phyloP scores from a whole-genome alignment of 2,797 vertebrate genomes.

The Etheostoma nigrum region DNA sequence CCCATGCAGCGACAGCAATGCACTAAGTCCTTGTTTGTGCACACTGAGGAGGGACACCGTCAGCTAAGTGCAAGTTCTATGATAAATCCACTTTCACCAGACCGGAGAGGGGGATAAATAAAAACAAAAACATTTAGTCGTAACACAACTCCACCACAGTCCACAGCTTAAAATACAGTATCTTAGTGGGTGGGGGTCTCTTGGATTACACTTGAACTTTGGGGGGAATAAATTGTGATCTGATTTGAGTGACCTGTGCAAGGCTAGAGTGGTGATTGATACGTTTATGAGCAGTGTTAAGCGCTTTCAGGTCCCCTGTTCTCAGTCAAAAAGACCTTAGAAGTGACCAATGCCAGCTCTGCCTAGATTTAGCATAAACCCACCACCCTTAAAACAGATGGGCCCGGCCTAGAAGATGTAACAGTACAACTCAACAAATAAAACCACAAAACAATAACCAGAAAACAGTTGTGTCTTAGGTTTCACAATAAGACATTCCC shows the following conservation, averaged over 20 bases:
- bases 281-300: slow-evolving; percentile 39
- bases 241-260: slow-evolving; percentile 59
- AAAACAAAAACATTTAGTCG: slow-evolving; percentile 17
- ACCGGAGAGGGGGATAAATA: background rate
- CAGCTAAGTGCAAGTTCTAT: slow-evolving; percentile 74
- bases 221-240: slow-evolving; percentile 2
- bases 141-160: slow-evolving; percentile 53
- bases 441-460: slow-evolving; percentile 36
- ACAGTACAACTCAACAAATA: slow-evolving; percentile 63
- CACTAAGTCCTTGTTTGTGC: slow-evolving; percentile 85
- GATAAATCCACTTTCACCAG: slow-evolving; percentile 69
- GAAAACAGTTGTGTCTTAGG: slow-evolving; percentile 79
- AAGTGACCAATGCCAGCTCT: slow-evolving; percentile 47
- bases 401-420: slow-evolving; percentile 57
- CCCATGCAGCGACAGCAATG: slow-evolving; percentile 81
- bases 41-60: slow-evolving; percentile 69
- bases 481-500: slow-evolving; percentile 84
- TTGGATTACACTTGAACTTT: slow-evolving; percentile 49
- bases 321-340: slow-evolving; percentile 23
- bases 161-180: slow-evolving; percentile 60
- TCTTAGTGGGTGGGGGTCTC: slow-evolving; percentile 40
- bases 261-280: slow-evolving; percentile 70
- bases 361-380: slow-evolving; percentile 30
- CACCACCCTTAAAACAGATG: slow-evolving; percentile 45
- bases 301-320: slow-evolving; percentile 45